Evolutionary conservation across 2,113 vertebrate genomes (phyloP).

Genomic region (Poecilia latipinna): DNA sequence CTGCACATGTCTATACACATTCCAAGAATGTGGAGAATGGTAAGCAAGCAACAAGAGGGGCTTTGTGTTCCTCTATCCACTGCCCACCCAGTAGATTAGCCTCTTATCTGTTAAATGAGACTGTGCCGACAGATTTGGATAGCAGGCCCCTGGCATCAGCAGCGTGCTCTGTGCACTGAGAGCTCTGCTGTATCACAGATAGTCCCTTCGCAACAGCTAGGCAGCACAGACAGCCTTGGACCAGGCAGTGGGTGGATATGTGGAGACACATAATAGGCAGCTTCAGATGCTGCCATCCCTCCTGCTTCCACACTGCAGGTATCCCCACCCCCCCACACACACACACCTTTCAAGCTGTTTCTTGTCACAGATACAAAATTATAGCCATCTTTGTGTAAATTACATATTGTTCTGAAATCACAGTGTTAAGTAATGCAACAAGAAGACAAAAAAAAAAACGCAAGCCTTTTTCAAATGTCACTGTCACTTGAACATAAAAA

Average conservation of each 20-base stretch:
- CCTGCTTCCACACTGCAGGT: slow-evolving; percentile 28
- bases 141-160: slow-evolving; percentile 69
- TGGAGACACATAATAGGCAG: slow-evolving; percentile 55
- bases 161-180: slow-evolving; percentile 48
- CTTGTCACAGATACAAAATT: slow-evolving; percentile 28
- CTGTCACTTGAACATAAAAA: neutral
- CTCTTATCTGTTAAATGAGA: slow-evolving; percentile 80
- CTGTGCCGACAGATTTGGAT: slow-evolving; percentile 74
- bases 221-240: slow-evolving; percentile 70
- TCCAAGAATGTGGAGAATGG: slow-evolving; percentile 73
- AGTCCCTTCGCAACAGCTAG: slow-evolving; percentile 53
- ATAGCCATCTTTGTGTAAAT: neutral
- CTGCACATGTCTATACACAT: slow-evolving; percentile 70
- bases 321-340: neutral
- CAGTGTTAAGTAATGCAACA: neutral
- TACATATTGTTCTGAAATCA: slow-evolving; percentile 1
- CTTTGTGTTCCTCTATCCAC: slow-evolving; percentile 73
- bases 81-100: slow-evolving; percentile 74
- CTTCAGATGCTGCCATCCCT: slow-evolving; percentile 49
- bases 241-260: slow-evolving; percentile 62
- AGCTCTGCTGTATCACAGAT: slow-evolving; percentile 58
- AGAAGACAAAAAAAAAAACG: neutral
- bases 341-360: neutral
- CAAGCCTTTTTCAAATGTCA: neutral
- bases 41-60: slow-evolving; percentile 65